Evolutionary conservation across 2,888 invertebrate species (phyloP).

Genomic region (Allolobophora icterica): DNA sequence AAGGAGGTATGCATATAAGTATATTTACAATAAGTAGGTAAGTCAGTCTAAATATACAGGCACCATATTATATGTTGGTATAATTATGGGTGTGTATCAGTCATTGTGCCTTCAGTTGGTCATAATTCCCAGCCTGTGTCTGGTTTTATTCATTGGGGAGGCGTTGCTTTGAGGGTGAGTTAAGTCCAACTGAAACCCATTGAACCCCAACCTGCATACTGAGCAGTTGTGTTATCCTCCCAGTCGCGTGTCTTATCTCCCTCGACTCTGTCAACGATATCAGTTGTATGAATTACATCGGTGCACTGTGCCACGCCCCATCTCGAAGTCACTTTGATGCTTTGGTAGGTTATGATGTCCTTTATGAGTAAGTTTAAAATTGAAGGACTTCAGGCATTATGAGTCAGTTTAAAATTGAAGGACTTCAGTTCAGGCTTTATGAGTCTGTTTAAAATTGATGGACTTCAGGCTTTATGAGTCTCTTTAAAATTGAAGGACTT

Average conservation of each 20-base stretch:
- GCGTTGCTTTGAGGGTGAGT: neutral
- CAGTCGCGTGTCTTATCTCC: neutral
- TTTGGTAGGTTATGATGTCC: neutral
- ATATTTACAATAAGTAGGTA: too few species aligned
- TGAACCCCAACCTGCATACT: neutral
- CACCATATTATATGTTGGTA: too few species aligned
- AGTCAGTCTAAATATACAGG: too few species aligned
- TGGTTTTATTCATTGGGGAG: neutral
- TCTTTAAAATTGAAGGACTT: too few species aligned
- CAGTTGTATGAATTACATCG: neutral
- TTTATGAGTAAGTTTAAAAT: neutral
- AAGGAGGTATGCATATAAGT: too few species aligned
- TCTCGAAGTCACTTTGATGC: neutral
- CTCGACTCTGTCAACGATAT: neutral
- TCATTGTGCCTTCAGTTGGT: too few species aligned
- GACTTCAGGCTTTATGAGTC: too few species aligned
- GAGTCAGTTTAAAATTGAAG: too few species aligned
- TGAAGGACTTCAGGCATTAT: neutral
- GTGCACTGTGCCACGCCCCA: neutral
- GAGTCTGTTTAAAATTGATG: too few species aligned
- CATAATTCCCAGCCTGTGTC: too few species aligned
- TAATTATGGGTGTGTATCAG: too few species aligned
- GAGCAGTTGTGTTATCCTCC: neutral
- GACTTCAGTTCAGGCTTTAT: too few species aligned
- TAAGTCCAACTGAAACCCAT: neutral